Evolutionary conservation across 2,797 vertebrate genomes (phyloP), one percentile per base, ranked within the genome.

Genomic region (Argyrosomus regius): DNA sequence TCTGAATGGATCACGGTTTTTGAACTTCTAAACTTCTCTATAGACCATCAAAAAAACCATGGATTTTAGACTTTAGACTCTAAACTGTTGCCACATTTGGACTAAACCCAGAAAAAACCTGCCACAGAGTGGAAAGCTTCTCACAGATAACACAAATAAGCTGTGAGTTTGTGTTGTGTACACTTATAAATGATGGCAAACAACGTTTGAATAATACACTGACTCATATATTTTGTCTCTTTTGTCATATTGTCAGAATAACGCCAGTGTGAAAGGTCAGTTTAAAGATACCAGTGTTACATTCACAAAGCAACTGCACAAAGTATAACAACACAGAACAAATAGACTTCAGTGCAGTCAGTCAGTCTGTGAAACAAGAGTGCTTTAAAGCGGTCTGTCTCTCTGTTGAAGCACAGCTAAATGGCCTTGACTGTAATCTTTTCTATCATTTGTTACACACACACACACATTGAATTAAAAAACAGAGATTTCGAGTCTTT

Each of bases 321-420:
- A 64, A 77, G 63, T 75, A 14, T 62, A 48, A 73, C 72, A 63
- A 78, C 39, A 71, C 68, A 78, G 69, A 83, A 92, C 79, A 87
- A 88, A 80, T 18, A 50, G 46, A 64, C 67, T 80, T 81, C 87
- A 89, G 72, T 88, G 84, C 53, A 58, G n/a, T 87, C 88, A 88
- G 77, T 88, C 52, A 69, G 68, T 71, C 69, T 75, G 41, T 63
- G 60, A 79, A 67, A 89, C 64, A 59, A 84, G 46, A 77, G 75
- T n/a, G 58, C 81, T 90, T 86, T 75, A 88, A 89, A 72, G 68
- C 62, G 61, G 43, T 46, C 31, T 68, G 78, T 83, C 57, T 80
- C 48, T 61, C 71, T 41, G 72, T 59, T 61, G 75, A 71, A 72
- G 66, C 46, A 9, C 64, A 70, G 78, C 82, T 90, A 75, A 90